Base-by-base conservation (phyloP, 2,113 vertebrate genomes). In the Cochlearius cochlearius region DNA sequence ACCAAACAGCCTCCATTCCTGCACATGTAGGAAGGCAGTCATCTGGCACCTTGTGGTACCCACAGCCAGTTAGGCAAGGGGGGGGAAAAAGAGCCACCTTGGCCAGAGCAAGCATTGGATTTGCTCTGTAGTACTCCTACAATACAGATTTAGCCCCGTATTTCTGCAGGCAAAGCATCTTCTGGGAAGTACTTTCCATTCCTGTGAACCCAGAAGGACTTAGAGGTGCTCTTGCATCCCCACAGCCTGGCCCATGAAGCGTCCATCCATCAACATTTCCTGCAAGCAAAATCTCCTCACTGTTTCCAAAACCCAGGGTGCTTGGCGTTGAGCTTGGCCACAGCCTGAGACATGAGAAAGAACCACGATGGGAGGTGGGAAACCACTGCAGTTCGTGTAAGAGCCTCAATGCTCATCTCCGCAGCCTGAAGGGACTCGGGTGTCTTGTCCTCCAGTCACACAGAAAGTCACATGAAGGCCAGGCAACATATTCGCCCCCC, bases 341-440 rank as follows among this genome's bases (percentile, higher is more conserved):
- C 36, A 52, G 12, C 20, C 5, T 18, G 8, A 6, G 9, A 21
- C 11, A 13, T 1, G 7, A 22, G 49, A 39, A 73, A 68, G 9
- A 26, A 69, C 26, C 19, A 7, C 0, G 4, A 21, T 7, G 2
- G 0, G 67, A 68, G 60, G 49, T 39, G 13, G 38, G 22, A 69
- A 88, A 34, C 7, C 7, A 18, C 38, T 16, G 26, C 26, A 14
- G 49, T 39, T 50, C 3, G 0, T 47, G 8, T 22, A 72, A 26
- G n/a, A 34, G 5, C 15, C n/a, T 47, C 55, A 10, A 10, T 1
- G 5, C 12, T 58, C 32, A 23, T 11, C 60, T 58, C 77, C 14
- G 14, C 15, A 56, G 30, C 47, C 34, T 39, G n/a, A 15, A 26
- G 4, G 4, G 39, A 12, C 41, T 50, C 22, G 6, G 10, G 53